Percentiles rank a stretch among this genome's conserved stretches.
phyloP scores from a whole-genome alignment of 2,888 invertebrate species.

The Neuroscelio doddi region DNA sequence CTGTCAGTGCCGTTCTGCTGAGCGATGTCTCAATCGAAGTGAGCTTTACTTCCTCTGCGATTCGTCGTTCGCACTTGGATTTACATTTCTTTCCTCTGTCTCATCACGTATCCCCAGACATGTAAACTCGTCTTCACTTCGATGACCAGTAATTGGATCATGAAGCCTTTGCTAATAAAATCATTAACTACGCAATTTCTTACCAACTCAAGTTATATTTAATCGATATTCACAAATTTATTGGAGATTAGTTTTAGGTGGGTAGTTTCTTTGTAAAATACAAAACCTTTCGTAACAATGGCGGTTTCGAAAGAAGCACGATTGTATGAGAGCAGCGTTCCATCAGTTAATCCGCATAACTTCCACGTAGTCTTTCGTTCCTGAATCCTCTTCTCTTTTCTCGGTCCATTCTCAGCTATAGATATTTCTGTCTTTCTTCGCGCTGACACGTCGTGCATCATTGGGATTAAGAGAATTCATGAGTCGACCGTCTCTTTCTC shows the following conservation, averaged over 20 bases:
- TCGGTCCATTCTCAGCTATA: constrained; percentile 46
- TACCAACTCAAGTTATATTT: too few species aligned
- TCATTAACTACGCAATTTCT: too few species aligned
- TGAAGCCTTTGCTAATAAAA: too few species aligned
- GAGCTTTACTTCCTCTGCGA: constrained; percentile 47
- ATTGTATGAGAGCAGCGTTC: neutral
- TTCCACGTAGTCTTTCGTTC: constrained; percentile 42
- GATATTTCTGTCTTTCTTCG: constrained; percentile 56
- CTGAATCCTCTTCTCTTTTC: constrained; percentile 44
- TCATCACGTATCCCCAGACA: neutral
- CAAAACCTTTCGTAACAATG: constrained; percentile 1
- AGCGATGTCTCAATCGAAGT: constrained; percentile 69
- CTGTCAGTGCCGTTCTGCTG: constrained; percentile 68
- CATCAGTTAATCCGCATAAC: constrained; percentile 57
- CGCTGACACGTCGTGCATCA: constrained; percentile 56
- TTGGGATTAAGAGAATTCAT: constrained; percentile 56
- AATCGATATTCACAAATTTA: too few species aligned
- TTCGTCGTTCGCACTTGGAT: constrained; percentile 23
- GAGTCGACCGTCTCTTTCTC: neutral
- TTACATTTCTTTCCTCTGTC: constrained; percentile 9
- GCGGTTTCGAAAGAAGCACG: neutral
- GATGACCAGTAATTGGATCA: too few species aligned
- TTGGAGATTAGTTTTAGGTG: too few species aligned
- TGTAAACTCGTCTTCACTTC: too few species aligned
- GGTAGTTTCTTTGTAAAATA: too few species aligned